Conservation (phyloP, 30 jellyfish, hydroid and myxozoan species). For the Nemopilema nomurai region DNA sequence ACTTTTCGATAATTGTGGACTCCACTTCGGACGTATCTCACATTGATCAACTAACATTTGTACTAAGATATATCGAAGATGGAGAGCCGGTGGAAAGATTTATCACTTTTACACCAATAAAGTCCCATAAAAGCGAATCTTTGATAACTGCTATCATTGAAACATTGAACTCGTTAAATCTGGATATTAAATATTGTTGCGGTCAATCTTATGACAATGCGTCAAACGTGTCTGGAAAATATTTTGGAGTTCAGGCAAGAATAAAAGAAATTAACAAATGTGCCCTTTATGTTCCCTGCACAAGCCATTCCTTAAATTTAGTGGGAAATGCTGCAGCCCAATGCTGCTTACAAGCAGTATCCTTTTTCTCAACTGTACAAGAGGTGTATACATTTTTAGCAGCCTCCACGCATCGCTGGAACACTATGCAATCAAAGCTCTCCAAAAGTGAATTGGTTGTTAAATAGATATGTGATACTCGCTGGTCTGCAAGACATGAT, state of each 20-base stretch:
- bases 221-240: constrained; percentile 74
- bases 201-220: constrained; percentile 82
- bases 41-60: constrained; percentile 47
- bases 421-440: constrained; percentile 23
- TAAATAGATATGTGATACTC: constrained; percentile 45
- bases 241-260: constrained; percentile 69
- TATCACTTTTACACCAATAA: constrained; percentile 33
- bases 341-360: constrained; percentile 56
- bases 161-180: constrained; percentile 32
- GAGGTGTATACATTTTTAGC: constrained; percentile 40
- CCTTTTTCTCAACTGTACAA: constrained; percentile 17
- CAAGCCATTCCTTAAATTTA: constrained; percentile 23
- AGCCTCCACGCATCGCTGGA: constrained; percentile 59
- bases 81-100: constrained; percentile 61
- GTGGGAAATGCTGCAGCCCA: constrained; percentile 56
- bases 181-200: constrained; percentile 46
- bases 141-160: constrained; percentile 40
- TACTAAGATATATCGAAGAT: constrained; percentile 40
- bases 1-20: constrained; percentile 57
- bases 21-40: constrained; percentile 71
- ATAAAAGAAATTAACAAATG: constrained; percentile 47
- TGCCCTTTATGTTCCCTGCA: constrained; percentile 61
- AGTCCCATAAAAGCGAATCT: constrained; percentile 50
- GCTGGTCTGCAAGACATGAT: constrained; percentile 60
- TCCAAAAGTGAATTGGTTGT: constrained; percentile 43